Evolutionary conservation across 2,888 invertebrate species (phyloP), one percentile per base, ranked within the genome.

Genomic region (Dasypolia templi): DNA sequence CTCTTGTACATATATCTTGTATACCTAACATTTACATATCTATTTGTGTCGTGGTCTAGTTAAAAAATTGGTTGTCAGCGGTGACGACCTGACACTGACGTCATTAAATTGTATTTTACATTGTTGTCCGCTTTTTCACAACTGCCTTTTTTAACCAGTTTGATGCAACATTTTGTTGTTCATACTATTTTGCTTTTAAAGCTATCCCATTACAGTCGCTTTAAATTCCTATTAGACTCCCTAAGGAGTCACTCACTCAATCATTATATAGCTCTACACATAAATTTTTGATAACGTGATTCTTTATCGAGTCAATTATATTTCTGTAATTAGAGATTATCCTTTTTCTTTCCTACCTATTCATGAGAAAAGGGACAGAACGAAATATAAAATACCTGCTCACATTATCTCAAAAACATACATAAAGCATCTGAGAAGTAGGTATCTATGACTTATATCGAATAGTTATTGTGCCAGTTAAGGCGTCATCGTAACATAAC

Each of bases 61-160:
- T 71, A 73, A 77, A 75, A 77, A 75, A 80, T 77, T 72, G 77
- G 75, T 63, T 67, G 73, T 73, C 66, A 66, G n/a, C 61, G 62
- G 58, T 62, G 75, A 66, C 59, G 63, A 75, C 68, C 72, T 61
- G 72, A 66, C 62, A 71, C 46, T 75, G 75, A 83, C 72, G 39
- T 39, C 3, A 14, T 39, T 17, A 55, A 49, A 65, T 83, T 77
- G 68, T 61, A 69, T 83, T 77, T 68, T 73, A 62, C 46, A 63
- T 51, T 62, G 64, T 59, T 58, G 42, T 29, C 29, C 35, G 32
- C 44, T n/a, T 64, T 80, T 79, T 65, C 22, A 11, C 29, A 11
- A n/a, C 29, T n/a, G 6, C 7, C 19, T 64, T 64, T 29, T 53
- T 12, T 42, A 19, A 26, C 9, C 39, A n/a, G 3, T 1, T 22